phyloP scores from a whole-genome alignment of 1,140 invertebrate species.

The Ceratitis capitata region DNA sequence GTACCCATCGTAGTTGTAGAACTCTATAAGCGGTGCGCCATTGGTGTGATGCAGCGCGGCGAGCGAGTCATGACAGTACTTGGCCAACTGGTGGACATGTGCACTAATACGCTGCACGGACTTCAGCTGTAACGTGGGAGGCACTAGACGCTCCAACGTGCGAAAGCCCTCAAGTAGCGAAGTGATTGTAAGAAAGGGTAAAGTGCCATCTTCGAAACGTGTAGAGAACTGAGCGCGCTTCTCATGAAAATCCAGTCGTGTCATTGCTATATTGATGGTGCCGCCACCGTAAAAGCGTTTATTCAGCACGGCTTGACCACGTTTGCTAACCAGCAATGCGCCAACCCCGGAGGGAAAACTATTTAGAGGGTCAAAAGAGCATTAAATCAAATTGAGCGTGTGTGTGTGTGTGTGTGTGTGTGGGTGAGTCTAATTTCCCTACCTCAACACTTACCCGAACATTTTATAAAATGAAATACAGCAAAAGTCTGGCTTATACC shows the following conservation, averaged over 20 bases:
- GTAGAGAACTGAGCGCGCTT: slow-evolving; percentile 75
- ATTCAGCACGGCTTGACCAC: slow-evolving; percentile 71
- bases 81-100: slow-evolving; percentile 82
- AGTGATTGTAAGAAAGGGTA: slow-evolving; percentile 87
- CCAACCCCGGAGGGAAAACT: slow-evolving; percentile 91
- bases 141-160: slow-evolving; percentile 70
- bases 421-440: not conserved
- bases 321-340: slow-evolving; percentile 83
- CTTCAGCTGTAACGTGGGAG: slow-evolving; percentile 66
- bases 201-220: slow-evolving; percentile 93
- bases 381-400: not conserved
- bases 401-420: not conserved
- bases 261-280: slow-evolving; percentile 84
- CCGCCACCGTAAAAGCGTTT: slow-evolving; percentile 93
- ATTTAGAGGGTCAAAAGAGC: not conserved
- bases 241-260: slow-evolving; percentile 75
- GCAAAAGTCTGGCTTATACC: slow-evolving; percentile 86
- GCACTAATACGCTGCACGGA: slow-evolving; percentile 74
- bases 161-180: slow-evolving; percentile 85
- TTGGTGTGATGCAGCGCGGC: slow-evolving; percentile 77
- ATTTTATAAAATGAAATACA: slow-evolving; percentile 97
- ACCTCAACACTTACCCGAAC: slow-evolving; percentile 75
- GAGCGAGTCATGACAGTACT: slow-evolving; percentile 76
- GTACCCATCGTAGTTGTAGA: slow-evolving; percentile 82
- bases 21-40: slow-evolving; percentile 72